Percentiles rank a stretch among this genome's conserved stretches.
These are phyloP conservation scores for Lepidocyrtinus sp. DNA, from an alignment of 2,888 invertebrate species.

Conservation along the genomic window DNA sequence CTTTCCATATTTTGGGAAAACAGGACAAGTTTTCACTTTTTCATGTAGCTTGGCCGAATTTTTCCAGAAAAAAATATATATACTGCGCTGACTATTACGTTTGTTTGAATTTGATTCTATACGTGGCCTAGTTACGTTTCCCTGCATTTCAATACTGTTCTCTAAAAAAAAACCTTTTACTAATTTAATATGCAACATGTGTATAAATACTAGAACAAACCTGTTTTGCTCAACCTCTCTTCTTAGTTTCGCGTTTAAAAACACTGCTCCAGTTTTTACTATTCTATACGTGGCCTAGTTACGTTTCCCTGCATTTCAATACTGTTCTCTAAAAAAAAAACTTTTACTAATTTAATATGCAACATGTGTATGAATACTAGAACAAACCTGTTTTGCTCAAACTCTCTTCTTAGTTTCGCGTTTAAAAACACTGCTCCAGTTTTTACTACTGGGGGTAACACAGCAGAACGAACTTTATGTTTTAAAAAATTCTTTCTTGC, in stretches of 20 bases:
- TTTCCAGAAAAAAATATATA: neutral
- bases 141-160: neutral
- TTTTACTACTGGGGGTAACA: neutral
- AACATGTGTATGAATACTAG: conserved; percentile 30
- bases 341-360: conserved; percentile 40
- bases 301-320: neutral
- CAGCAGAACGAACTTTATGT: neutral
- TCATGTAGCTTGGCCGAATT: neutral
- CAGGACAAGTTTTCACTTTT: neutral
- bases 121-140: no score
- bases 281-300: no score
- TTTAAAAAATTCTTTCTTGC: neutral
- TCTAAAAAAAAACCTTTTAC: neutral
- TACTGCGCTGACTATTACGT: neutral
- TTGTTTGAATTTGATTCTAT: neutral
- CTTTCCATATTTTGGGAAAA: neutral
- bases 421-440: neutral
- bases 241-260: no score
- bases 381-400: neutral
- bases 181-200: conserved; percentile 47
- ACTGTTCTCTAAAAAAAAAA: neutral
- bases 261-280: neutral
- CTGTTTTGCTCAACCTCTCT: no score
- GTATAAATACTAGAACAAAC: conserved; percentile 25
- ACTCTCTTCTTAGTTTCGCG: no score